Base-by-base conservation (phyloP, 2,888 invertebrate genomes). In the Rhodophaea formosa region DNA sequence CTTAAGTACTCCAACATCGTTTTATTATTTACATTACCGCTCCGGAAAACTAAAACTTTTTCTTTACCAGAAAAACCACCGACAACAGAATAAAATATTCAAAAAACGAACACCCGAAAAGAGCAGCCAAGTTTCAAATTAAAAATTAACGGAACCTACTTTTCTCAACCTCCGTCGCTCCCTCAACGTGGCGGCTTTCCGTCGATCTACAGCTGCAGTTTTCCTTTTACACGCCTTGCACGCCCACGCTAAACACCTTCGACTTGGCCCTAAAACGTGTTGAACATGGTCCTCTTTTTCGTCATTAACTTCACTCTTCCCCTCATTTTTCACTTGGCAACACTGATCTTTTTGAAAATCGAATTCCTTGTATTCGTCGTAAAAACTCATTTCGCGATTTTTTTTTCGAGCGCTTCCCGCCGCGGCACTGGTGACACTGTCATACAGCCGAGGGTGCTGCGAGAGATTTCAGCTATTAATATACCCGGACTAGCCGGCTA, bases 161-260 rank as follows among this genome's bases (percentile, higher is more conserved):
- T 99, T 99, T 79, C 98, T 92, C 56, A 99, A 93, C 62, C 99
- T 92, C 68, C 99, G 91, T 64, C 99, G 92, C 84, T 99, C 99
- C 3, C 99, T 92, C 84, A 99, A 92, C 1, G 99, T 99, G 0
- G 99, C 99, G 7, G 99, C 99, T 93, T 98, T 98, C 77, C 99
- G 93, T 57, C 99, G 92, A 88, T 99, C 99, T 8, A 99, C 96
- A 0, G 98, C 96, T 47, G 98, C 97, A 14, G 96, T 97, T 90
- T 98, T 98, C 89, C 97, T 95, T 86, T 98, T 98, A 88, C 98
- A 98, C 0, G 98, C 98, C 79, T 98, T 98, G 85, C 99, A 99
- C 1, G 98, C 98, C 98, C 98, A 99, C 10, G 98, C 94, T 44
- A 99, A 92, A 75, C 98, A 99, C 62, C 96, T 94, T 62, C 97